Evolutionary conservation across 2,797 vertebrate species (phyloP), one percentile per base, ranked within the genome.

Genomic region (Hemitrygon akajei): DNA sequence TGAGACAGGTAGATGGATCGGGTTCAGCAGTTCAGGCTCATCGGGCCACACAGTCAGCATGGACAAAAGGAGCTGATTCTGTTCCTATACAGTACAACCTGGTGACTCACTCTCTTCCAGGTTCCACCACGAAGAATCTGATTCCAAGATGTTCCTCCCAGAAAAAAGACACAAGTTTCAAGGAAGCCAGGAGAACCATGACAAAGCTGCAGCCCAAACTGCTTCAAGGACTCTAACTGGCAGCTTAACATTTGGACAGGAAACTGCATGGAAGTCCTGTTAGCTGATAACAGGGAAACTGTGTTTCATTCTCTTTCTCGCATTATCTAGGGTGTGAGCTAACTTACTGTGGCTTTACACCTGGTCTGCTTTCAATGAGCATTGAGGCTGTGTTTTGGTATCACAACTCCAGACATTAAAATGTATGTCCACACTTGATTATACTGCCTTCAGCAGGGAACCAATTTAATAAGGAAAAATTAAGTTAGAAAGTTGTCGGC

Each of bases 41-140:
- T 47, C 47, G 47, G 47, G 47, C 47, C 47, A 47, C 3, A 2
- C 47, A 47, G 47, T 47, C 47, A 47, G 47, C 47, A 47, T 47
- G 47, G 47, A 47, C 47, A 47, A 47, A 3, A 47, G 2, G 47
- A 47, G 47, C 47, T 47, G 47, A 47, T 47, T 3, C 47, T 47
- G 47, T 47, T 47, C 47, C 47, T 47, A 3, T 47, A 47, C 47
- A 47, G 47, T 47, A 47, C 47, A 47, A 47, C 47, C 47, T 47
- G 4, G 47, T 47, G 47, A 47, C 47, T 47, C 47, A 2, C 56
- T 22, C 18, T 69, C 16, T 37, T 69, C 60, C 71, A 93, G 91
- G 91, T 93, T 76, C 91, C 71, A 76, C 91, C 91, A 30, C 91
- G 91, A 56, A 93, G 91, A 76, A 73, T 93, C 40, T 93, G 91